Base-by-base conservation (phyloP, 2,888 invertebrate species). In the Torymus aiolomorphi region DNA sequence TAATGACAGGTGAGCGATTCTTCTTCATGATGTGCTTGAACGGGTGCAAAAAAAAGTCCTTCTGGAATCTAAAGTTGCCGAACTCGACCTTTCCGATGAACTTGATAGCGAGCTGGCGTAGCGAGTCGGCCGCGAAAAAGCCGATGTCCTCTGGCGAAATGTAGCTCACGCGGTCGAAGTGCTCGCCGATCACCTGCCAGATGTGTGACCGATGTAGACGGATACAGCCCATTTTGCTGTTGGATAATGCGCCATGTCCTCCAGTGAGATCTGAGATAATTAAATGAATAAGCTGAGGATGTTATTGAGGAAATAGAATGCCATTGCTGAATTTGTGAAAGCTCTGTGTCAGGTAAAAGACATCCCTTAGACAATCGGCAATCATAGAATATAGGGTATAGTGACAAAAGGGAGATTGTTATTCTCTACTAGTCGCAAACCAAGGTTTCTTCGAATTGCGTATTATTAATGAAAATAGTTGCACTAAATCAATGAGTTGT, bases 81-180 rank as follows among this genome's bases (percentile, higher is more conserved):
- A 99, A 98, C 91, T 99, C 99, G 54, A 99, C 99, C 88, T 99
- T 99, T 90, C 99, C 99, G 86, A 99, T 97, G 88, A 99, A 99
- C 90, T 99, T 99, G 95, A 98, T 99, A 0, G 99, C 98, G 1
- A 99, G 92, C 88, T 99, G 99, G 52, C 98, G 93, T 73, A 99
- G 91, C 0, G 99, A 99, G 89, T 99, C 99, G 0, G 99, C 95
- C 0, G 99, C 99, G 89, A 99, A 99, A 90, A 99, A 97, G 2
- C 98, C 96, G 78, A 99, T 97, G 86, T 98, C 98, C 91, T 99
- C 98, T 87, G 97, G 97, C 73, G 94, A 94, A 90, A 96, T 98
- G 88, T 98, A 98, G 0, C 99, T 99, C 0, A 98, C 98, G 84
- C 99, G n/a, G n/a, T n/a, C n/a, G n/a, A n/a, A n/a, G n/a, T n/a